Evolutionary conservation across 2,113 vertebrate species (phyloP), one percentile per base, ranked within the genome.

Genomic region (Gymnorhina tibicen): DNA sequence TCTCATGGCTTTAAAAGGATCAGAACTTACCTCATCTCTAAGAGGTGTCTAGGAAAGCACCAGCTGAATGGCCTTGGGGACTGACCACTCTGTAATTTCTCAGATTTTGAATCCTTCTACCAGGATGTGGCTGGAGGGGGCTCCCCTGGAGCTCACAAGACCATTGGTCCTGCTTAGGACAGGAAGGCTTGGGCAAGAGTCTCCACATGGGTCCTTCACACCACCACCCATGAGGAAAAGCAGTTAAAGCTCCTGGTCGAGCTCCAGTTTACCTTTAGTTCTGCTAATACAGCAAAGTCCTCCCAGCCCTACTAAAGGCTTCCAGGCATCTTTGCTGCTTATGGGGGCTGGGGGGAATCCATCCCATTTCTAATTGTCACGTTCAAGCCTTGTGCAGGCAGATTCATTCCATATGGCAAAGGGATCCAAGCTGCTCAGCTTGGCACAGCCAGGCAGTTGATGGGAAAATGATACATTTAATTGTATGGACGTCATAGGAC

Each of bases 401-500:
- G 44, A 93, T 50, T 30, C 7, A 9, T 79, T 95, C 89, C 90
- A 85, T 47, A 52, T 62, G 93, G 85, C 13, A 27, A 67, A 13
- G 30, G 60, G 84, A 93, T 56, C 62, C 1, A 5, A 75, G 42
- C 42, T 79, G 52, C 77, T 94, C 69, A 1, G n/a, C 72, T 73
- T 95, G 75, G 74, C 59, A 67, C 37, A 97, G 49, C 33, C 69
- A 91, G 55, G 75, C 89, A 77, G 88, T 9, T 28, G 28, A 88
- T 52, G 70, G 85, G 84, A 87, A 91, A 94, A 93, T 6, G 59
- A 88, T 78, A 53, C 41, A 44, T 85, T 73, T 90, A 94, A 91
- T 55, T 69, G 55, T 73, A 39, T 59, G 70, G 58, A 85, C 52
- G 32, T 77, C 85, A 66, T 46, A 85, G 75, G 26, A 20, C 23